Evolutionary conservation across 2,797 vertebrate species (phyloP).

Genomic region (Odontamblyopus lacepedii): DNA sequence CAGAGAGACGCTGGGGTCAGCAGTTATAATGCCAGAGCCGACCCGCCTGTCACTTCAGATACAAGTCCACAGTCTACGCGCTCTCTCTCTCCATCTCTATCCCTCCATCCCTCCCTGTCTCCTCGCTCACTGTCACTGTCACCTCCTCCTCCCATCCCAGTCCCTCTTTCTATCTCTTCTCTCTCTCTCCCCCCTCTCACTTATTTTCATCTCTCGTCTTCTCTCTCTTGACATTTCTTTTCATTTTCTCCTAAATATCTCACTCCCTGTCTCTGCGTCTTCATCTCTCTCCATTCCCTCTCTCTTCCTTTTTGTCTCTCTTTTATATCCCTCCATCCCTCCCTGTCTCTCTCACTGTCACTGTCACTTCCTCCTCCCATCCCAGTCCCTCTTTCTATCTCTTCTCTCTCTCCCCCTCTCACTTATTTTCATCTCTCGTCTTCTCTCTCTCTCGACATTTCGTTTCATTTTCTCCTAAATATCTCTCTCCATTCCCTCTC

Average conservation of each 20-base stretch:
- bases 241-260: too few species aligned
- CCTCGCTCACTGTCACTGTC: not conserved
- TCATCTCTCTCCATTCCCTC: not conserved
- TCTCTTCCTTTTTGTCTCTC: too few species aligned
- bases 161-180: not conserved
- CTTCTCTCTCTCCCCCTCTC: too few species aligned
- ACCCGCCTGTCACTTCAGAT: constrained; percentile 65
- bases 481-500: not conserved
- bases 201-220: too few species aligned
- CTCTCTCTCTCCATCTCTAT: not conserved
- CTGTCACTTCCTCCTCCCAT: not conserved
- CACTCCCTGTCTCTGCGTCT: too few species aligned
- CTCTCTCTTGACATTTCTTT: too few species aligned
- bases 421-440: too few species aligned
- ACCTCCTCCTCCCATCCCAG: not conserved
- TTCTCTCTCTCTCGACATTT: too few species aligned
- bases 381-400: not conserved
- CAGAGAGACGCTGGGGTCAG: constrained; percentile 62
- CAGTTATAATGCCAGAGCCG: constrained; percentile 60
- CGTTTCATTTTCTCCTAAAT: too few species aligned
- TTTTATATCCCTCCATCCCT: not conserved
- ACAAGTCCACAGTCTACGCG: constrained; percentile 20
- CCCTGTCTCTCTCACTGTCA: not conserved
- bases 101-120: not conserved
- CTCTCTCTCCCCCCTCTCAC: too few species aligned